Base-by-base conservation (phyloP, 2,113 vertebrate species). In the Toxostoma redivivum region DNA sequence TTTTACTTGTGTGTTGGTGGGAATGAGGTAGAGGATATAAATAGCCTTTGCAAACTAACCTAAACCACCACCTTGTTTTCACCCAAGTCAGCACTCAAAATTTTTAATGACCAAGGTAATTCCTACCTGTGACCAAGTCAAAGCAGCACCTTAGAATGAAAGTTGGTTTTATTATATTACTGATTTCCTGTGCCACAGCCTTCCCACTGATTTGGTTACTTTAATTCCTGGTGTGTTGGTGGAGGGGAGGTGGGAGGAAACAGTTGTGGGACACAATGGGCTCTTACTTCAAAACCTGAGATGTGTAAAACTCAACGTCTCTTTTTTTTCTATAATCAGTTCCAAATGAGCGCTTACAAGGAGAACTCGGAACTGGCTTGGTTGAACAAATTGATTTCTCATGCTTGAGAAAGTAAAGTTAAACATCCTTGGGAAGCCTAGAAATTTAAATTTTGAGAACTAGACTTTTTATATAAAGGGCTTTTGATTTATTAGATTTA, bases 331-430 rank as follows among this genome's bases (percentile, higher is more conserved):
- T 95, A 48, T 97, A 97, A 98, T 98, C 94, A 95, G 85, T 98
- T 98, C 98, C 98, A 98, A 98, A 97, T 95, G 96, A 94, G 81
- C 25, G 33, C 88, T 97, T 96, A 78, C 78, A 96, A 92, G 86
- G 86, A 94, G 87, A 97, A 95, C 61, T 97, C 11, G 15, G 88
- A 97, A 97, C 94, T 92, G 92, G 81, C 70, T 95, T 83, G 62
- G 72, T 88, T 96, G 89, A 96, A 96, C 93, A 97, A 94, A 97
- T 94, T 95, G 90, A 96, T 95, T 97, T 97, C 91, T 96, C 77
- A 94, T 97, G 88, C 94, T 57, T 79, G 61, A 71, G 79, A 92
- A 94, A 88, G 66, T 78, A 31, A 82, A 93, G 60, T 90, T 92
- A 90, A 90, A 88, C 69, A 86, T 90, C 48, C 66, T 69, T 74